Evolutionary conservation across 2,888 invertebrate genomes (phyloP), one percentile per base, ranked within the genome.

Genomic region (Rhorus exstirpatorius): DNA sequence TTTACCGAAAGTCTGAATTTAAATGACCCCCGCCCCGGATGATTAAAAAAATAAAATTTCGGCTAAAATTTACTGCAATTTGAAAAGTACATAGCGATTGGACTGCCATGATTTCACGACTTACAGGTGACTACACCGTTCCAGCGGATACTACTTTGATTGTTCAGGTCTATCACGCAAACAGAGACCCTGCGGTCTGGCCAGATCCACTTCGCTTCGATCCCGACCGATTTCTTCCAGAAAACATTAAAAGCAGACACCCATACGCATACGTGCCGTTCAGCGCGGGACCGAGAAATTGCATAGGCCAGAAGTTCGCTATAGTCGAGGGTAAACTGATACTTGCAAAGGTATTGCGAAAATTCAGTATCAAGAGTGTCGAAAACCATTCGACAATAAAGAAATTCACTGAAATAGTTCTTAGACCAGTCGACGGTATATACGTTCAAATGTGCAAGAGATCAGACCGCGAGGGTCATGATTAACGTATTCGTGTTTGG

Each of bases 161-260:
- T 17, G 89, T 93, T 35, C 90, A 93, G 14, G 85, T 93, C 24
- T 94, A 93, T 82, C 91, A 94, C 77, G 88, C 94, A 44, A 94
- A 94, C 87, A 93, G 93, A 26, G 92, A 94, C 87, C 93, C 93
- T 0, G 89, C 91, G 1, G 87, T 93, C 38, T 95, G 93, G 87
- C 93, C 94, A 3, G 88, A 95, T 58, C 94, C 94, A n/a, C 87
- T 92, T 41, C 90, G 88, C 80, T 94, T 93, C 81, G 92, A 93
- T 85, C 93, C 93, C 0, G 93, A 93, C 41, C 86, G 93, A 80
- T 93, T 94, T 87, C 86, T 93, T 31, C 92, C 93, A 0, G 93
- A 93, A 85, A 93, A 93, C 60, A 83, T 77, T 0, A 76, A 75
- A 55, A 83, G 79, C 7, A 85, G 90, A 68, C 89, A 91, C 85